phyloP scores from a whole-genome alignment of 2,888 invertebrate species.

The Meganola albula region DNA sequence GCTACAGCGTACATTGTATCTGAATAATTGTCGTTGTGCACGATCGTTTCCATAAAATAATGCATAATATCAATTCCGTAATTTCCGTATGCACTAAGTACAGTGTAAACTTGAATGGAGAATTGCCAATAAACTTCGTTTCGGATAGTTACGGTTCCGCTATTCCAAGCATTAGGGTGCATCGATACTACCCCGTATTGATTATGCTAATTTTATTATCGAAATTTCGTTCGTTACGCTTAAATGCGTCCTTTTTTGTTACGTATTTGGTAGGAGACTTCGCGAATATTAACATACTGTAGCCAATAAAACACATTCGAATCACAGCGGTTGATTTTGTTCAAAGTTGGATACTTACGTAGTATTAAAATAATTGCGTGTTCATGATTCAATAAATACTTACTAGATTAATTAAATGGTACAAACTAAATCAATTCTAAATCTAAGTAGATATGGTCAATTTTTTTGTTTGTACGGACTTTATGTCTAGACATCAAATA shows the following conservation, averaged over 20 bases:
- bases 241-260: constrained; percentile 35
- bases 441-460: too few relatives aligned
- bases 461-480: too few relatives aligned
- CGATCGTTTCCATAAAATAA: constrained; percentile 68
- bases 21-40: constrained; percentile 52
- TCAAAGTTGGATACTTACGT: too few relatives aligned
- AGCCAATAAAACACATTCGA: constrained; percentile 43
- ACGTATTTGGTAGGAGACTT: constrained; percentile 35
- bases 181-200: constrained; percentile 58
- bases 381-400: too few relatives aligned
- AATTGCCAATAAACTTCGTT: constrained; percentile 63
- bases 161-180: constrained; percentile 44
- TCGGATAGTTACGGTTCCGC: constrained; percentile 41
- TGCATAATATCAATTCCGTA: constrained; percentile 68
- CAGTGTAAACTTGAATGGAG: constrained; percentile 58
- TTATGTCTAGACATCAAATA: too few relatives aligned
- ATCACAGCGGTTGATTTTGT: constrained; percentile 19
- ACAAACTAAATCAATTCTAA: too few relatives aligned
- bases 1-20: constrained; percentile 43
- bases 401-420: too few relatives aligned
- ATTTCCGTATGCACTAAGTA: constrained; percentile 58
- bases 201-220: constrained; percentile 74
- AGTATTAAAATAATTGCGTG: too few relatives aligned
- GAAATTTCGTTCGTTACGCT: constrained; percentile 61
- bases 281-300: constrained; percentile 41